A percentile compares a stretch with the other conserved stretches of the same genome.
Conservation (phyloP, 1,140 invertebrate species). For the Leptopilina boulardi region DNA sequence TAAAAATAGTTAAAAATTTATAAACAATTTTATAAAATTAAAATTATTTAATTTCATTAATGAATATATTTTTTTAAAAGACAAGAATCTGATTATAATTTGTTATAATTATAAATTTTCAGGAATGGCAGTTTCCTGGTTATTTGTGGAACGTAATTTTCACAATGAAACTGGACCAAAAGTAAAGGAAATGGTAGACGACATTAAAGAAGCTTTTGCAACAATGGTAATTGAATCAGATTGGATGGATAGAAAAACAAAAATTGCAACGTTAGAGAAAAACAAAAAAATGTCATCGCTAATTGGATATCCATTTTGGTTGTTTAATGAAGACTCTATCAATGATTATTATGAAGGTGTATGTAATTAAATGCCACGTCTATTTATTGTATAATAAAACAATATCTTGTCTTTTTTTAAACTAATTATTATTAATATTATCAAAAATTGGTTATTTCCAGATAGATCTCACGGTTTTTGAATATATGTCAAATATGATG, state of each 20-base stretch:
- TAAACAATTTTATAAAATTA: too few relatives aligned
- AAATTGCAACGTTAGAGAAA: conserved; percentile 84
- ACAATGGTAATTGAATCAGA: conserved; percentile 81
- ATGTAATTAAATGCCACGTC: conserved; percentile 40
- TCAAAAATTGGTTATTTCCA: conserved; percentile 51
- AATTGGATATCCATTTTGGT: conserved; percentile 88
- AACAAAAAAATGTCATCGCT: conserved; percentile 83
- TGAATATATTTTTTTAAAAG: too few relatives aligned
- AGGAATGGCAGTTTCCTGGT: conserved; percentile 71
- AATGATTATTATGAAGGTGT: conserved; percentile 82
- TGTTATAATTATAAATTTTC: not conserved
- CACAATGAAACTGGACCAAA: conserved; percentile 48
- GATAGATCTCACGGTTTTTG: conserved; percentile 72
- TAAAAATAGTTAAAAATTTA: not conserved
- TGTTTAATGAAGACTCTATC: conserved; percentile 79
- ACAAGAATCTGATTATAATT: too few relatives aligned
- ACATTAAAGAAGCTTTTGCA: conserved; percentile 87
- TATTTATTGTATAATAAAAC: not conserved
- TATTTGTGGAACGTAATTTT: conserved; percentile 66
- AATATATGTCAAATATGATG: conserved; percentile 82
- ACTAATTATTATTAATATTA: not conserved
- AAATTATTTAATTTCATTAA: too few relatives aligned
- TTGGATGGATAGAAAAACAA: conserved; percentile 92
- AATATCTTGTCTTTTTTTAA: not conserved
- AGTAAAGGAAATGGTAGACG: conserved; percentile 79